These are phyloP conservation scores for Colostygia pectinataria DNA, from an alignment of 2,888 invertebrate species.

Conservation along the genomic window DNA sequence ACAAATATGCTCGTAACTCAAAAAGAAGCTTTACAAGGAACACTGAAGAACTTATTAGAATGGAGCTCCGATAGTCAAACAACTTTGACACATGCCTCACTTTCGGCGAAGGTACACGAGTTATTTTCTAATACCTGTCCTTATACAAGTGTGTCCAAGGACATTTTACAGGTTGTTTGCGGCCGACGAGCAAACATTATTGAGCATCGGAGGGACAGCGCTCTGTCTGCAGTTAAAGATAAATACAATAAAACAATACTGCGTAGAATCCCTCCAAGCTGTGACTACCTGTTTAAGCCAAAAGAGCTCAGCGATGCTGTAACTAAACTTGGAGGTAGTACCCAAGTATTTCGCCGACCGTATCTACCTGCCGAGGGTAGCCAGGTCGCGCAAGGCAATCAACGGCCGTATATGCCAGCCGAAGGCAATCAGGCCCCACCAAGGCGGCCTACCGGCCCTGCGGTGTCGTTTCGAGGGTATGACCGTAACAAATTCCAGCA, in stretches of 20 bases:
- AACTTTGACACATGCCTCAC: background rate
- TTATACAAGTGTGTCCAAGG: background rate
- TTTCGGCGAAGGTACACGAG: background rate
- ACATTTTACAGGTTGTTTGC: conserved; percentile 1
- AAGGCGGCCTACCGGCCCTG: conserved; percentile 1
- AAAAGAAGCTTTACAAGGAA: background rate
- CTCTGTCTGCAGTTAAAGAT: background rate
- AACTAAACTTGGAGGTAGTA: background rate
- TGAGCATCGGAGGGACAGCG: background rate
- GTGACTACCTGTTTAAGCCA: background rate
- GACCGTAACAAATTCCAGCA: background rate
- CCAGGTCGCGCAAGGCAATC: background rate
- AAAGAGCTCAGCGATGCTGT: background rate
- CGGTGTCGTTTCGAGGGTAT: conserved; percentile 1
- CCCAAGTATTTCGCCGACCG: background rate
- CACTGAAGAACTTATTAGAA: background rate
- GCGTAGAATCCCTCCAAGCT: background rate
- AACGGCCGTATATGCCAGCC: conserved; percentile 2
- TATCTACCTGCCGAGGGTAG: conserved; percentile 3
- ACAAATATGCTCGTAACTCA: background rate
- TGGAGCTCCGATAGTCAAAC: background rate
- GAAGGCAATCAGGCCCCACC: conserved; percentile 3
- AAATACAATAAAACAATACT: background rate
- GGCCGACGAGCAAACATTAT: background rate
- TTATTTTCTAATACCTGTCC: background rate